Evolutionary conservation across 2,113 vertebrate species (phyloP).

Genomic region (Mungos mungo): DNA sequence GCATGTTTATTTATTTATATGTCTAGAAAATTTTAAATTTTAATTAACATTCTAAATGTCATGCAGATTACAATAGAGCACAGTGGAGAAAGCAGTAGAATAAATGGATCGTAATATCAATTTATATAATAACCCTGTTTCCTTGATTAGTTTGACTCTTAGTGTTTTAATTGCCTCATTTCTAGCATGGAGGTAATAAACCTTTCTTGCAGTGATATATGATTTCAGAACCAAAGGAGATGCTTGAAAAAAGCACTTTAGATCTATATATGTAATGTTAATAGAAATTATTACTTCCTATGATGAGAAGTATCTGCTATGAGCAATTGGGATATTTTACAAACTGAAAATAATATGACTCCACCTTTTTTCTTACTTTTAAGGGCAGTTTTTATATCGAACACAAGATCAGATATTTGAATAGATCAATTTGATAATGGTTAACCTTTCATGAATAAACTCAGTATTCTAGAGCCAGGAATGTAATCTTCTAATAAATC

Average conservation of each 20-base stretch:
- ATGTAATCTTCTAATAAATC: neutral
- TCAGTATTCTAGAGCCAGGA: neutral
- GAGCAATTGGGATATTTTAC: neutral
- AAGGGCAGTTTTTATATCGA: neutral
- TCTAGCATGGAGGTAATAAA: neutral
- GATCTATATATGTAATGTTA: neutral
- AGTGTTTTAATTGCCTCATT: neutral
- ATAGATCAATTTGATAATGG: neutral
- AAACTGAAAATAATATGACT: conserved; percentile 18
- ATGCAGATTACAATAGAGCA: neutral
- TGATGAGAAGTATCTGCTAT: neutral
- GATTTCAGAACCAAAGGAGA: neutral
- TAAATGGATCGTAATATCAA: neutral
- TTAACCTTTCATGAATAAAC: neutral
- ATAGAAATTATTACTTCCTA: neutral
- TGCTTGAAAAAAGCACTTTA: neutral
- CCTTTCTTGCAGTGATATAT: neutral
- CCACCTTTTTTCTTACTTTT: neutral
- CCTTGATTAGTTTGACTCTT: neutral
- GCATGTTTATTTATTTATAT: neutral
- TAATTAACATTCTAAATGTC: neutral
- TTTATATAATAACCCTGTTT: neutral
- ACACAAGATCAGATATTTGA: neutral
- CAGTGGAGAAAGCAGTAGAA: neutral
- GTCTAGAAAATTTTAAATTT: neutral